Base-by-base conservation (phyloP, 2,113 vertebrate species). In the Campylorhamphus procurvoides region DNA sequence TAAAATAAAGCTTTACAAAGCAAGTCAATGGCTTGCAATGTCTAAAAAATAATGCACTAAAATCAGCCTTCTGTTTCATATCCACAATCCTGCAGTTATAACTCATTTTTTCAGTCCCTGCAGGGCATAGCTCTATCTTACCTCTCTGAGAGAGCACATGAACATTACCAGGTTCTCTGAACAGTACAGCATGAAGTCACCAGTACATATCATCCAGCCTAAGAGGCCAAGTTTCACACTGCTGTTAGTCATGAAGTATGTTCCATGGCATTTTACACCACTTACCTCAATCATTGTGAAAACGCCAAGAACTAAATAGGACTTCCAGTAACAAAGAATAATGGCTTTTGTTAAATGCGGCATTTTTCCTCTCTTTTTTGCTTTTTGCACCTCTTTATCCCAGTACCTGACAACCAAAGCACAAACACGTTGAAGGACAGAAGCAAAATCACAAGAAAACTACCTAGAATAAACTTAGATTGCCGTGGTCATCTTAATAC, bases 261-360 rank as follows among this genome's bases (percentile, higher is more conserved):
- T 18, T 39, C 9, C 29, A 9, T 53, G 44, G 27, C 46, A 79
- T 90, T 79, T 80, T 44, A 79, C 14, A 81, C 74, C 27, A 64
- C 96, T 97, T 97, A 99, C 99, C 98, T 99, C 99, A 71, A 99
- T 28, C 23, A 99, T 84, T 7, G 99, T 99, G 83, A 99, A 99
- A 94, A 98, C 31, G 40, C 99, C 99, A 90, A 99, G 96, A 91
- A 99, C 52, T 71, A 98, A 66, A 63, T 99, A 99, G 7, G 98
- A 94, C 83, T 98, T 99, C 99, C 99, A 99, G 96, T 98, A 99
- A 97, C 99, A 99, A 66, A 94, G 98, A 56, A 99, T 98, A 91
- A 99, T 98, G 37, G 98, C 98, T 98, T 98, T 98, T 13, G 98
- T 97, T 93, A 99, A 98, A 58, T 97, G 98, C 8, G 99, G 99